Base-by-base conservation (phyloP, 2,113 vertebrate genomes). In the Podiceps cristatus region DNA sequence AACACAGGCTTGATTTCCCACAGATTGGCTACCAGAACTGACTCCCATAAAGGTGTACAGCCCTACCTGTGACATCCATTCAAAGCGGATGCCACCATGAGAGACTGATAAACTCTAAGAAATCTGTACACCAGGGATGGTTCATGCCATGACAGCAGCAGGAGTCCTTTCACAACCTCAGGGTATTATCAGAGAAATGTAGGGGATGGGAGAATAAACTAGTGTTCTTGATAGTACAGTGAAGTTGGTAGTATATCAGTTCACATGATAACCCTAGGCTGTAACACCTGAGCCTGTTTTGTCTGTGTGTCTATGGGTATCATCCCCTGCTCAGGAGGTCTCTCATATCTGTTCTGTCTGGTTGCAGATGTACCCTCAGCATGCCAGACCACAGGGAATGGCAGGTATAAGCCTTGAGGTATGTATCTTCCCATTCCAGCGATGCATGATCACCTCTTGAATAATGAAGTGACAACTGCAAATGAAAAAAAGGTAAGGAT, bases 401-500 rank as follows among this genome's bases (percentile, higher is more conserved):
- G 84, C 72, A 88, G 91, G 85, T 86, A 76, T 95, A 93, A 97
- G 72, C 33, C 80, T 96, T 82, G 96, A 98, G 93, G 90, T 97
- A 95, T 55, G 44, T 90, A 62, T 56, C 66, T 8, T 64, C 27
- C 33, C 17, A 13, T 69, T 81, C 22, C 35, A 66, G 69, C 28
- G 47, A 18, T 19, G 17, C 17, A 17, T 27, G 24, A 33, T 55
- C 22, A 81, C 13, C 7, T 35, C 40, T 81, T 56, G 40, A 76
- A 55, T n/a, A 89, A 50, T 25, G 62, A 66, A 9, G 29, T 66
- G 35, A 22, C 27, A 80, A 29, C 6, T 84, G 27, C n/a, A 86
- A 80, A 92, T 31, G 44, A 66, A 75, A 80, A 63, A 71, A 59
- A 23, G 0, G 0, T 37, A 71, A 67, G 14, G 50, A 19, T n/a